Percentiles rank a stretch among this genome's conserved stretches.
Conservation (phyloP, 1,140 invertebrate genomes). For the Heterodera schachtii region DNA sequence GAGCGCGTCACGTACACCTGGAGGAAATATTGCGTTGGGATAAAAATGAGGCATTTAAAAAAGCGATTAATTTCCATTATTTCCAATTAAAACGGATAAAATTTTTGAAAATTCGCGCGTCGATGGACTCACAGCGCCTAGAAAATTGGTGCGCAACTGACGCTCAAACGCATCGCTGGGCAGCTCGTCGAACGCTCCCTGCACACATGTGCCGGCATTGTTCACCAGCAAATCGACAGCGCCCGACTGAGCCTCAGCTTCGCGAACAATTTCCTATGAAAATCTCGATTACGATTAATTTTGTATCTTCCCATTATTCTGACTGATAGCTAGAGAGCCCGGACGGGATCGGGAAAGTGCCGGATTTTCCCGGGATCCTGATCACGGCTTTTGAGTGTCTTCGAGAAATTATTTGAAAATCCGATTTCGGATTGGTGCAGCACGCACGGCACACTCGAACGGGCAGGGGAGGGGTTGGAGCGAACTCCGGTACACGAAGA, state of each 20-base stretch:
- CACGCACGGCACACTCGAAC: too few relatives aligned
- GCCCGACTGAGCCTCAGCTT: slow-evolving; percentile 68
- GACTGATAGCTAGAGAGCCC: too few relatives aligned
- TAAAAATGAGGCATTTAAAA: not conserved
- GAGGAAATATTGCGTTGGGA: not conserved
- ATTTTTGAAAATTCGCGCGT: not conserved
- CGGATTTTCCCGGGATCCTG: too few relatives aligned
- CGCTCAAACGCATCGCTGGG: slow-evolving; percentile 70
- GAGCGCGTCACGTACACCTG: slow-evolving; percentile 69
- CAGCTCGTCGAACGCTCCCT: slow-evolving; percentile 80
- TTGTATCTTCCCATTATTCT: too few relatives aligned
- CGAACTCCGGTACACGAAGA: too few relatives aligned
- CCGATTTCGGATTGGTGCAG: too few relatives aligned
- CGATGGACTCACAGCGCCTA: slow-evolving; percentile 67
- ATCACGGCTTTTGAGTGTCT: too few relatives aligned
- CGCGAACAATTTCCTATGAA: not conserved
- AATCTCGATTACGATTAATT: too few relatives aligned
- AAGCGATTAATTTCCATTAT: not conserved
- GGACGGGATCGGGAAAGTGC: not conserved
- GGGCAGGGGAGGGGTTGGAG: too few relatives aligned
- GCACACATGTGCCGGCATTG: slow-evolving; percentile 78
- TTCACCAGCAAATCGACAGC: slow-evolving; percentile 86
- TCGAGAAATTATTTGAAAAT: too few relatives aligned
- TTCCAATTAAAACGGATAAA: not conserved
- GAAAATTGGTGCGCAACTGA: slow-evolving; percentile 72